phyloP scores from a whole-genome alignment of 2,888 invertebrate genomes.

The Podotricha telesiphe region DNA sequence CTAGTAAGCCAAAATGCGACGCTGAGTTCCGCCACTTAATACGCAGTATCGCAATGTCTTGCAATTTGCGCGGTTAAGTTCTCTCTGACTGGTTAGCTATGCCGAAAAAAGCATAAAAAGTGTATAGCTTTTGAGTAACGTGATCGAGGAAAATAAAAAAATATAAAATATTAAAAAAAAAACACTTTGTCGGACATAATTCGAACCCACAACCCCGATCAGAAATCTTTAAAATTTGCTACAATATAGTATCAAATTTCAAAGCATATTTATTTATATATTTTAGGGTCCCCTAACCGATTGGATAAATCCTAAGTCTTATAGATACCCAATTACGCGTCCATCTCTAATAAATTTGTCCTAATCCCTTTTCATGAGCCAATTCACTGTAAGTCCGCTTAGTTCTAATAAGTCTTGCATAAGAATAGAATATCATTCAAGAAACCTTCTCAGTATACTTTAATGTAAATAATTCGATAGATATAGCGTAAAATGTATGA shows the following conservation, averaged over 20 bases:
- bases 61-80: no score
- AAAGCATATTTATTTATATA: neutral
- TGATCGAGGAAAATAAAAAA: no score
- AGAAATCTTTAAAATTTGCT: no score
- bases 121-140: no score
- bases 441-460: neutral
- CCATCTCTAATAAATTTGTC: constrained; percentile 14
- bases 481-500: no score
- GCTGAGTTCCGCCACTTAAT: no score
- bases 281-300: neutral
- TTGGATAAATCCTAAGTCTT: neutral
- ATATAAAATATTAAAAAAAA: no score
- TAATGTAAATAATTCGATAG: neutral
- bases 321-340: constrained; percentile 13
- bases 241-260: no score
- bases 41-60: no score
- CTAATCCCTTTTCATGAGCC: constrained; percentile 14
- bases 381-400: constrained; percentile 15
- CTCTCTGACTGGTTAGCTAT: no score
- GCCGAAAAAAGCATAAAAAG: no score
- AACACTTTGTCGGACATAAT: neutral
- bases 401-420: constrained; percentile 13
- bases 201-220: neutral
- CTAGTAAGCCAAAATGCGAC: no score
- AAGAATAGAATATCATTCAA: constrained; percentile 14